Base-by-base conservation (phyloP, 2,797 vertebrate species). In the Poeciliopsis presidionis region DNA sequence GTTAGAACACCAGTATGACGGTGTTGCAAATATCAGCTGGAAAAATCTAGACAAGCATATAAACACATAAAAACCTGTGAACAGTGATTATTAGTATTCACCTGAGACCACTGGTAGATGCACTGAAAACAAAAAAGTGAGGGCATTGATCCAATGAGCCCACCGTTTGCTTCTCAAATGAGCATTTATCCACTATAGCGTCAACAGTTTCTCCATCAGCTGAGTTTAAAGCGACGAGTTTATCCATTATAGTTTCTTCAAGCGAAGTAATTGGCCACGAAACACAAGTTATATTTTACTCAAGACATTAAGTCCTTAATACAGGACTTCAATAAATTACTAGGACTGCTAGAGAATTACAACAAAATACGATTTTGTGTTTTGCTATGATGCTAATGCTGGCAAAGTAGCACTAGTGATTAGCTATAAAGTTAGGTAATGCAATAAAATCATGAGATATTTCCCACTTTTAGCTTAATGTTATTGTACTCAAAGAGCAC, bases 51-150 rank as follows among this genome's bases (percentile, higher is more conserved):
- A 20, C 33, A 7, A 41, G 20, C 36, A 25, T 39, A 41, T 67
- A 8, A 67, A 67, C 22, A 67, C 36, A 67, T 33, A 20, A n/a
- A 39, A 18, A 12, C 12, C 25, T 8, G 4, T 39, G 65, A 65
- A 33, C 75, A 53, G 53, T 73, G 7, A 51, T 51, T 47, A 72
- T 0, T 7, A 0, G 1, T 28, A 28, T 73, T 88, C 87, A 93
- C 97, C 96, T 97, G 96, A 22, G 96, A 95, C 97, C 97, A 98
- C 47, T 97, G 96, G 0, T 95, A 83, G 0, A 98, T 97, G 77
- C 97, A 98, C 2, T 97, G 92, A 61, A 97, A 92, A 84, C 97
- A 98, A 81, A 97, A 3, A 96, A 94, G 73, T 98, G 97, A 72
- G 92, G 90, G 76, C 97, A 98, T 85, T 41, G 95, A 73, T 96